Evolutionary conservation across 2,888 invertebrate species (phyloP), one percentile per base, ranked within the genome.

Genomic region (Dryadula phaetusa): DNA sequence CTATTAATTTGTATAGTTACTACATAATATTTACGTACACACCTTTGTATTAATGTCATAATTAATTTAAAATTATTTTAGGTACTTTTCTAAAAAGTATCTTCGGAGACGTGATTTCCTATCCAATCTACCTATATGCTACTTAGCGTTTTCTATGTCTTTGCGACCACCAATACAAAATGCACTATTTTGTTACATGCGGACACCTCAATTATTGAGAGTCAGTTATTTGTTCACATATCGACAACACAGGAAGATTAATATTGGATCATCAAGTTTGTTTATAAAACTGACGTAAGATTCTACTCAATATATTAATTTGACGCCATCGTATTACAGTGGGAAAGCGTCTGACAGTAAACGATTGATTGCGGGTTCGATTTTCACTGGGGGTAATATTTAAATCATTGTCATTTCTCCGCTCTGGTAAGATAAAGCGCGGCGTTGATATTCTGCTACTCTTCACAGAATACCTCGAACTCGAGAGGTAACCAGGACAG

Each of bases 161-260:
- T 72, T 91, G 16, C 71, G 71, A 0, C 70, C 71, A 0, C 47
- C 58, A 2, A 80, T 86, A 74, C 75, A 82, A 71, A 74, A 80
- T 64, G 73, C 75, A 16, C 70, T 90, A 25, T 93, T 93, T 74
- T 82, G 84, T 46, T 88, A 86, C 64, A 65, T 90, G 62, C 80
- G 93, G 32, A 79, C 88, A 0, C 87, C 93, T 1, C 93, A 93
- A 67, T 77, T 93, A 1, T 77, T 87, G 44, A 82, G 93, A 77
- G 85, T 93, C 8, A 83, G 91, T 0, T 89, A 93, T 75, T 77
- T 93, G 53, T 89, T 91, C 72, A 91, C 91, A 0, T 89, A 88
- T 70, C 82, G 84, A 74, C 84, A 84, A 14, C 87, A 90, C 64
- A 84, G 84, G 61, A 88, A 90, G 71, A 83, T 88, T 8, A 87